A percentile compares a stretch with the other conserved stretches of the same genome.
Evolutionary conservation across 30 jellyfish, hydroid and myxozoan genomes (phyloP).

Genomic region (Cassiopea andromeda): DNA sequence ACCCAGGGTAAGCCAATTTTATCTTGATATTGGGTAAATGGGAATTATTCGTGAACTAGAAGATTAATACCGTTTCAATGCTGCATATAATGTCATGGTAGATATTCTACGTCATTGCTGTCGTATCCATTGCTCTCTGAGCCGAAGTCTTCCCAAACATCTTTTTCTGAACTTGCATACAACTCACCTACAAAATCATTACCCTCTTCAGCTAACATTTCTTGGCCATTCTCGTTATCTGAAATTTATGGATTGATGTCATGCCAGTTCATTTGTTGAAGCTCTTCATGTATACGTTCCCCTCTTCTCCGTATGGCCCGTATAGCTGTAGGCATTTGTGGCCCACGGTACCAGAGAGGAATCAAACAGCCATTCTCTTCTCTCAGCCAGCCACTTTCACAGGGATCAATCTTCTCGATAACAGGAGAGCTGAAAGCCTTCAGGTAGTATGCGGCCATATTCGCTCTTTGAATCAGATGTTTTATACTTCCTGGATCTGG

Average conservation of each 20-base stretch:
- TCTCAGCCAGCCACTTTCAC: conserved; percentile 66
- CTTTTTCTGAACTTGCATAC: conserved; percentile 68
- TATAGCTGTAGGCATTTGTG: conserved; percentile 55
- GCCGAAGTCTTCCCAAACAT: conserved; percentile 52
- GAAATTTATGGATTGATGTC: conserved; percentile 31
- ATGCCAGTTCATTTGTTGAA: conserved; percentile 27
- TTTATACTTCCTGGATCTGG: conserved; percentile 52
- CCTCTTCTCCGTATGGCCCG: conserved; percentile 63
- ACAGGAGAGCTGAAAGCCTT: conserved; percentile 58
- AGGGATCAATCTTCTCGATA: conserved; percentile 39
- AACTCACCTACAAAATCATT: conserved; percentile 52
- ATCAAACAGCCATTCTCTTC: conserved; percentile 39
- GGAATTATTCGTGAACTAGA: background rate
- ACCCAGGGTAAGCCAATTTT: background rate
- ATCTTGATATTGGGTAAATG: background rate
- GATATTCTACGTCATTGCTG: conserved; percentile 76
- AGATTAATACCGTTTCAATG: background rate
- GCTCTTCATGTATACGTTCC: conserved; percentile 34
- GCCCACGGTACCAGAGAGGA: conserved; percentile 71
- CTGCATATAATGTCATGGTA: conserved; percentile 35
- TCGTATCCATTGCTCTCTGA: conserved; percentile 74
- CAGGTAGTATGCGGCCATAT: conserved; percentile 43
- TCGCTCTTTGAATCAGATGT: conserved; percentile 34
- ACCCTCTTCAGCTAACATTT: conserved; percentile 29
- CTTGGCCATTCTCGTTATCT: conserved; percentile 34